These are phyloP conservation scores for Orthosia incerta DNA, from an alignment of 2,888 invertebrate genomes.

Conservation along the genomic window DNA sequence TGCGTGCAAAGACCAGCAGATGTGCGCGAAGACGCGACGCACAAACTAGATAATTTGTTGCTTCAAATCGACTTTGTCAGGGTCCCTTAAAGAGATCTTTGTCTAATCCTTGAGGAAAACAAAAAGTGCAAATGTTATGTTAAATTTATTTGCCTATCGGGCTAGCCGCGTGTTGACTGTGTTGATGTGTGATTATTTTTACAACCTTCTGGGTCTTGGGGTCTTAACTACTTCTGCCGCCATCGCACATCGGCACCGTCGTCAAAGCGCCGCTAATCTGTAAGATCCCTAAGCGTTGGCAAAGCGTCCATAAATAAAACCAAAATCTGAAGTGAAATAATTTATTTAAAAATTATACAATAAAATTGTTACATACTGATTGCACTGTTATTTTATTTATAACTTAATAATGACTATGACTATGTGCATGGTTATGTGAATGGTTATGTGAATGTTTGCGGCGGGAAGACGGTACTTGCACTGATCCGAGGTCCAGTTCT, in stretches of 20 bases:
- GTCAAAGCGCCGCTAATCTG: background rate
- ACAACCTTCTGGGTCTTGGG: background rate
- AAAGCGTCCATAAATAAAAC: background rate
- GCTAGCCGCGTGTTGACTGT: background rate
- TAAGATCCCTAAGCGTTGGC: background rate
- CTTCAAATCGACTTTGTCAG: background rate
- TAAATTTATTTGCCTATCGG: background rate
- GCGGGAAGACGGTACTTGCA: constrained; percentile 69
- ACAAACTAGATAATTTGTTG: background rate
- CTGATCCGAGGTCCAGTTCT: constrained; percentile 81
- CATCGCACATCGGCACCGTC: background rate
- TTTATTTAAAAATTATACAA: constrained; percentile 24
- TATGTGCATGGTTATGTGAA: constrained; percentile 39
- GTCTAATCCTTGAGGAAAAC: background rate
- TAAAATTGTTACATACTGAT: background rate
- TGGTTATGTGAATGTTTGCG: constrained; percentile 53
- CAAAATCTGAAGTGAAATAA: constrained; percentile 20
- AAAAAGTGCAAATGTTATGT: background rate
- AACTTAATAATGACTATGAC: constrained; percentile 13
- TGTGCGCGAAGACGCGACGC: too few relatives aligned
- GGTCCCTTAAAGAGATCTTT: background rate
- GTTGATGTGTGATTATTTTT: background rate
- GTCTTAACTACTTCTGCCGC: background rate
- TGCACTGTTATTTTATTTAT: constrained; percentile 21
- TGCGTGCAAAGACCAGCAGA: too few relatives aligned